Percentiles rank a stretch among this genome's conserved stretches.
These are phyloP conservation scores for Teleiodes luculella DNA, from an alignment of 2,888 invertebrate species.

Conservation along the genomic window DNA sequence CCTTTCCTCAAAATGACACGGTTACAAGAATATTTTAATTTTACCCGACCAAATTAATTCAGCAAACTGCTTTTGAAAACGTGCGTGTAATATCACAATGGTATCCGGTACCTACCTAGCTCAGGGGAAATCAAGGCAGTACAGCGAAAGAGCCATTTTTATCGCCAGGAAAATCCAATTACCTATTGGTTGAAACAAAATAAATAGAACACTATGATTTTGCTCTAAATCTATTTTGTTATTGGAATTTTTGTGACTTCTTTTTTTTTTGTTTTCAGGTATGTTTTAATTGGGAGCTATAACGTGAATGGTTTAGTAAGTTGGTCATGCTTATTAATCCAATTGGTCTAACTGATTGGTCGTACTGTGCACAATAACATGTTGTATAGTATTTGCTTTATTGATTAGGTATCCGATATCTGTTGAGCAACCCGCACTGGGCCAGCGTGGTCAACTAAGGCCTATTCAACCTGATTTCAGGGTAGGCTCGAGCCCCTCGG, in stretches of 20 bases:
- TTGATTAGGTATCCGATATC: too few relatives aligned
- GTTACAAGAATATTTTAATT: constrained; percentile 30
- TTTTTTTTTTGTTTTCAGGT: neutral
- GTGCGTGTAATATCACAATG: neutral
- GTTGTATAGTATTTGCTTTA: too few relatives aligned
- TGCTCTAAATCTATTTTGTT: neutral
- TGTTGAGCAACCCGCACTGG: too few relatives aligned
- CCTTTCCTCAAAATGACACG: constrained; percentile 23
- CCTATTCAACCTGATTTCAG: too few relatives aligned
- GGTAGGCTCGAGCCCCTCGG: too few relatives aligned
- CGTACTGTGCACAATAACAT: too few relatives aligned
- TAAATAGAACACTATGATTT: neutral
- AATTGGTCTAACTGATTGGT: too few relatives aligned
- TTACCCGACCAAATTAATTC: constrained; percentile 28
- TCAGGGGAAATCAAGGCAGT: neutral
- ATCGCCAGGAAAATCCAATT: constrained; percentile 1
- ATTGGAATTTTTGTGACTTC: neutral
- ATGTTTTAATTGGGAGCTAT: neutral
- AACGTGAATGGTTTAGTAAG: neutral
- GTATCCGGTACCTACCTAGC: neutral
- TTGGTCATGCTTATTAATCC: too few relatives aligned
- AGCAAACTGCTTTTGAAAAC: constrained; percentile 18
- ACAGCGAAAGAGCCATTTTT: neutral
- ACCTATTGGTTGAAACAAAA: neutral
- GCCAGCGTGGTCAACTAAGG: too few relatives aligned